Conservation (phyloP, 2,113 vertebrate species). For the Sturnus vulgaris region DNA sequence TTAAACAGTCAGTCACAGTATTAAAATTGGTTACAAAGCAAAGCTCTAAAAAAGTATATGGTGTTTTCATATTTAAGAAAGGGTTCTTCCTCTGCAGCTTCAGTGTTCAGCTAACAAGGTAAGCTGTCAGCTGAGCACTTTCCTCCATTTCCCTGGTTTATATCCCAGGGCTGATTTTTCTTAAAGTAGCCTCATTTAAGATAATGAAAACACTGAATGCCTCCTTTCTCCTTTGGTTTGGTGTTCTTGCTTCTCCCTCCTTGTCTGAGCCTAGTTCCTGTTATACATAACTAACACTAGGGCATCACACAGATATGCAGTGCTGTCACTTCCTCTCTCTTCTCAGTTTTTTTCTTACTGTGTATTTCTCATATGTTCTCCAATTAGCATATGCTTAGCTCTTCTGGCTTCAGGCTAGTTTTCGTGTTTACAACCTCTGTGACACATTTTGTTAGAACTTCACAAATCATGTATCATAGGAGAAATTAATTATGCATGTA, state of each 20-base stretch:
- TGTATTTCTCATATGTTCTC: not conserved
- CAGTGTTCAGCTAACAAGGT: not conserved
- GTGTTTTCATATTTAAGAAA: not conserved
- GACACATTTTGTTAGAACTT: constrained; percentile 28
- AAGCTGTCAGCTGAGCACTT: not conserved
- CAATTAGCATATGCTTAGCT: constrained; percentile 20
- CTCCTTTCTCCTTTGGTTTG: not conserved
- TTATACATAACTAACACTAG: not conserved
- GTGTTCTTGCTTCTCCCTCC: not conserved
- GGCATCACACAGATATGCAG: not conserved
- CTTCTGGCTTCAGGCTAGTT: constrained; percentile 46
- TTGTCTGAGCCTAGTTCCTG: not conserved
- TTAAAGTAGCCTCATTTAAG: not conserved
- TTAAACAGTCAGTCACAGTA: not conserved
- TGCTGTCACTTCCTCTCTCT: not conserved
- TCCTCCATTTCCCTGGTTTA: not conserved
- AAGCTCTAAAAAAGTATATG: not conserved
- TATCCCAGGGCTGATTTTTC: not conserved
- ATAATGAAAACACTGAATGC: not conserved
- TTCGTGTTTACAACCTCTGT: constrained; percentile 29
- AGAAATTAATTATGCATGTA: constrained; percentile 54
- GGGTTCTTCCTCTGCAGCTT: not conserved
- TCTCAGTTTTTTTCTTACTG: not conserved
- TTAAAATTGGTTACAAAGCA: not conserved
- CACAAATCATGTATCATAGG: constrained; percentile 9